Evolutionary conservation across 2,888 invertebrate genomes (phyloP).

Genomic region (Chironomus tentans): DNA sequence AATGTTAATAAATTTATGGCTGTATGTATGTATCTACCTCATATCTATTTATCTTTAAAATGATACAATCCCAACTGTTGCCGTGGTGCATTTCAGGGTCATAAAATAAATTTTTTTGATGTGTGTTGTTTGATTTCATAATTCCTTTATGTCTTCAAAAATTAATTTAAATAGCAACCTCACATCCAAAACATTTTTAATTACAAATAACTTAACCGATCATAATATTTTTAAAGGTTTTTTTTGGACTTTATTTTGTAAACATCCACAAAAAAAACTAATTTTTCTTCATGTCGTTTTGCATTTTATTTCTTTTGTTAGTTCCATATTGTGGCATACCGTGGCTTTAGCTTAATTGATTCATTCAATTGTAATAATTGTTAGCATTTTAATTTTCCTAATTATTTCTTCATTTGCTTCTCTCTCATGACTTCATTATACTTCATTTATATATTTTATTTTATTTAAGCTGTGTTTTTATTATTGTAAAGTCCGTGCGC

Average conservation of each 20-base stretch:
- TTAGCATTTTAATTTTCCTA: constrained; percentile 14
- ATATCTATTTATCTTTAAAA: background rate
- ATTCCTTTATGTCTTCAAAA: background rate
- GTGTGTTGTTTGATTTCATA: background rate
- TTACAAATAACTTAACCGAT: no score
- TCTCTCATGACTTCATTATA: background rate
- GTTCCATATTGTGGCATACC: background rate
- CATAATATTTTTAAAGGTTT: no score
- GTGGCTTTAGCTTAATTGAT: background rate
- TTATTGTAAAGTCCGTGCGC: background rate
- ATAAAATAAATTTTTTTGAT: background rate
- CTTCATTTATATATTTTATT: background rate
- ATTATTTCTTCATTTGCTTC: constrained; percentile 21
- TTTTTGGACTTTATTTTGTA: background rate
- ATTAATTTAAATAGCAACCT: no score
- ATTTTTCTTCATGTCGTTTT: background rate
- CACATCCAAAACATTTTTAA: no score
- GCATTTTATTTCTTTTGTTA: background rate
- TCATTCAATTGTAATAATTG: background rate
- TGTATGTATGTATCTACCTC: background rate
- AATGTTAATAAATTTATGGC: no score
- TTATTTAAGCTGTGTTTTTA: background rate
- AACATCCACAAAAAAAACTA: background rate
- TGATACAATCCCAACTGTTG: constrained; percentile 1
- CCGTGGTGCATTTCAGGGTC: background rate